These are phyloP conservation scores for Bombylius major DNA, from an alignment of 2,888 invertebrate genomes.

Conservation along the genomic window DNA sequence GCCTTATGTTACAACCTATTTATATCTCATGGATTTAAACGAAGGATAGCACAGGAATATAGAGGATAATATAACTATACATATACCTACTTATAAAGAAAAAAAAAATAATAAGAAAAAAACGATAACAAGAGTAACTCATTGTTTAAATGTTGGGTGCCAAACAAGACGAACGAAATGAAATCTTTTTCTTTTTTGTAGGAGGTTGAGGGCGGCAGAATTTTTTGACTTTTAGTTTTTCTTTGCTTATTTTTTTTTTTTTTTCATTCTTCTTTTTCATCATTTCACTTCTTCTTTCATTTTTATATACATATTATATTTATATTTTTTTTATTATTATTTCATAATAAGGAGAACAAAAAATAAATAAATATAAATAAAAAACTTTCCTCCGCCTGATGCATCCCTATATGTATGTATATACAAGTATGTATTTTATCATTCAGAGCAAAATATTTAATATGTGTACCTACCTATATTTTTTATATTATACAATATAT, in stretches of 20 bases:
- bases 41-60: not conserved
- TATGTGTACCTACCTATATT: too few species aligned
- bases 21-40: not conserved
- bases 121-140: not conserved
- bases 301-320: not conserved
- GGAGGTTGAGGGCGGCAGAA: not conserved
- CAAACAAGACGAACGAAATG: not conserved
- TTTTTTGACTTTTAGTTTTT: too few species aligned
- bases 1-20: not conserved
- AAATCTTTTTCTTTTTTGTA: not conserved
- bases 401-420: too few species aligned
- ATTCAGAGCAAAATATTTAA: not conserved
- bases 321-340: too few species aligned
- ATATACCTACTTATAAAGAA: too few species aligned
- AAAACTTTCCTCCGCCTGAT: not conserved
- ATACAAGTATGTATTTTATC: not conserved
- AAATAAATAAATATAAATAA: too few species aligned
- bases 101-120: too few species aligned
- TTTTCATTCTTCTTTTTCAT: too few species aligned
- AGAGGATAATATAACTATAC: not conserved
- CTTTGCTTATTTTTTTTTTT: too few species aligned
- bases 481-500: too few species aligned
- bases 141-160: not conserved
- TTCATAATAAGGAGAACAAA: too few species aligned
- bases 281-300: not conserved